Conservation (phyloP, 2,888 invertebrate species). For the Strigamia crassipes region DNA sequence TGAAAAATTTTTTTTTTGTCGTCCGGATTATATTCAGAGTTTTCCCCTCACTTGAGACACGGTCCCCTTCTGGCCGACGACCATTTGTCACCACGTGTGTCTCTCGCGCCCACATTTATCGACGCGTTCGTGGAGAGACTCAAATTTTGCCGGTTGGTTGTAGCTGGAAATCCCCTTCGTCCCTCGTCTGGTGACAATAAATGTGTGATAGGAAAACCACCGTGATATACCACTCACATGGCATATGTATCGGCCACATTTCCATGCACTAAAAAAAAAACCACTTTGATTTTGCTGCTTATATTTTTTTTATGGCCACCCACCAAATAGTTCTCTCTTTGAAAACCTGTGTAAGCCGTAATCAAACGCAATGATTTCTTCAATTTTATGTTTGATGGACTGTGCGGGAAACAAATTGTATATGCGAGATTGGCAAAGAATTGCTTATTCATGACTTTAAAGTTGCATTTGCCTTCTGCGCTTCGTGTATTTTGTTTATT, state of each 20-base stretch:
- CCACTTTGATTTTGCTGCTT: constrained; percentile 28
- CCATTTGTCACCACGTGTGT: constrained; percentile 39
- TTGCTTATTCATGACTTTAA: constrained; percentile 7
- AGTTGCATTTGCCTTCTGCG: not conserved
- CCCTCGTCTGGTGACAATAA: constrained; percentile 42
- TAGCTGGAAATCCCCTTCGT: constrained; percentile 35
- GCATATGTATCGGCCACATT: constrained; percentile 36
- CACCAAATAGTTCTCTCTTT: constrained; percentile 1
- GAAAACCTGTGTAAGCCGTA: not conserved
- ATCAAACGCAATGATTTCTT: constrained; percentile 3
- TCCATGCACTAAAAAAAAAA: constrained; percentile 36
- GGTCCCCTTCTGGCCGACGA: constrained; percentile 42
- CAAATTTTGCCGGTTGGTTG: constrained; percentile 34
- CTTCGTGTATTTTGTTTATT: not conserved
- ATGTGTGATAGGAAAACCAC: constrained; percentile 28
- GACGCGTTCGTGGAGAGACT: constrained; percentile 31
- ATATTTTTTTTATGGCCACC: constrained; percentile 17
- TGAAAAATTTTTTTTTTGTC: constrained; percentile 7
- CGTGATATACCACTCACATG: constrained; percentile 24
- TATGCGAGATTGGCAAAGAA: not conserved
- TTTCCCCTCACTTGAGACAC: constrained; percentile 26
- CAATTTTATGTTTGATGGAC: constrained; percentile 13
- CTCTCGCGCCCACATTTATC: constrained; percentile 42
- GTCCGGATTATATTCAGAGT: constrained; percentile 4
- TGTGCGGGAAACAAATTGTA: not conserved